Percentiles rank a stretch among this genome's conserved stretches.
These are phyloP conservation scores for Dromas ardeola DNA, from an alignment of 2,113 vertebrate species.

Conservation along the genomic window DNA sequence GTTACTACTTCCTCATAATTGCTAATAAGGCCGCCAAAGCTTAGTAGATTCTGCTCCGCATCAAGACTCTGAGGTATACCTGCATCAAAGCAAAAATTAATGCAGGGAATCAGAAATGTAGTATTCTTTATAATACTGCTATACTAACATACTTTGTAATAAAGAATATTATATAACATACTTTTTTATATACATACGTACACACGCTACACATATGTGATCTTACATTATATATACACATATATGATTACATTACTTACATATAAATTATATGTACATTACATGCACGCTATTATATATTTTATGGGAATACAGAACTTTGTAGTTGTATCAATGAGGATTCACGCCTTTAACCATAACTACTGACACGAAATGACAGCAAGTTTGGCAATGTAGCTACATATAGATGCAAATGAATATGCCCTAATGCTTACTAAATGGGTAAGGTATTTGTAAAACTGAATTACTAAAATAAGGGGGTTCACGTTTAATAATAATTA, in stretches of 20 bases:
- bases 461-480: background rate
- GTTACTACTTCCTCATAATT: background rate
- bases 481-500: background rate
- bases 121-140: background rate
- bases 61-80: background rate
- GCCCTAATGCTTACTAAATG: background rate
- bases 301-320: background rate
- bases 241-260: background rate
- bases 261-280: background rate
- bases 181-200: background rate
- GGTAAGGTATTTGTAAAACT: background rate
- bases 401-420: background rate
- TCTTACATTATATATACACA: background rate
- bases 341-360: background rate
- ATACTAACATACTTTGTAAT: background rate
- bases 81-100: background rate
- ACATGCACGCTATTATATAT: background rate
- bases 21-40: background rate
- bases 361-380: background rate
- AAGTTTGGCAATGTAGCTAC: background rate
- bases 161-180: background rate
- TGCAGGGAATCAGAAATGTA: background rate
- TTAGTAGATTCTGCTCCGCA: background rate
- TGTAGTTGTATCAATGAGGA: background rate
- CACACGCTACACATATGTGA: accelerated